These are phyloP conservation scores for Schizopygopsis malacanthus DNA, from an alignment of 2,797 vertebrate genomes.

Conservation along the genomic window DNA sequence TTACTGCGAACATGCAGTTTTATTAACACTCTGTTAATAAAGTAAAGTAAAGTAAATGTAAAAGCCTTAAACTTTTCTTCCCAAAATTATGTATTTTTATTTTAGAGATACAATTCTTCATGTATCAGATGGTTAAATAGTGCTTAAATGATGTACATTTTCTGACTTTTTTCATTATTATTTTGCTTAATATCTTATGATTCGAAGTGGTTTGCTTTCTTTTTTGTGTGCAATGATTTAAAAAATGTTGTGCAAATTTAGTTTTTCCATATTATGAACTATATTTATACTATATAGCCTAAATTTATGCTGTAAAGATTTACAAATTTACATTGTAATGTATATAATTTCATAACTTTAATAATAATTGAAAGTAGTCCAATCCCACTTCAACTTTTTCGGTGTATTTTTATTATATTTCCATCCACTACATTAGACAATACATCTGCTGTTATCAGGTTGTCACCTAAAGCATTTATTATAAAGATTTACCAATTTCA, in stretches of 20 bases:
- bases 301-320: too few relatives aligned
- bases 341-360: not conserved
- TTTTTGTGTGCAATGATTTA: not conserved
- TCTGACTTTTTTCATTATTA: not conserved
- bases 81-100: not conserved
- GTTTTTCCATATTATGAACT: not conserved
- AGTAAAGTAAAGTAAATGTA: not conserved
- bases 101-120: too few relatives aligned
- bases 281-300: not conserved
- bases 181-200: not conserved
- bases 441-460: not conserved
- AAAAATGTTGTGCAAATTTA: too few relatives aligned
- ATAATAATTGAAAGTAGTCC: too few relatives aligned
- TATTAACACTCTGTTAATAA: not conserved
- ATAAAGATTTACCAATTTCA: not conserved
- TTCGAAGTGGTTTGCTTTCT: not conserved
- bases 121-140: not conserved
- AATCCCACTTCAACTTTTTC: too few relatives aligned
- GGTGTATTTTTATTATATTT: not conserved
- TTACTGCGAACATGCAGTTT: not conserved
- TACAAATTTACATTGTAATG: not conserved
- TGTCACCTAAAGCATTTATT: not conserved
- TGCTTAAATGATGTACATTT: too few relatives aligned
- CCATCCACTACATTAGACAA: not conserved
- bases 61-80: not conserved